phyloP scores from a whole-genome alignment of 2,888 invertebrate genomes.

The Drosophila colorata region DNA sequence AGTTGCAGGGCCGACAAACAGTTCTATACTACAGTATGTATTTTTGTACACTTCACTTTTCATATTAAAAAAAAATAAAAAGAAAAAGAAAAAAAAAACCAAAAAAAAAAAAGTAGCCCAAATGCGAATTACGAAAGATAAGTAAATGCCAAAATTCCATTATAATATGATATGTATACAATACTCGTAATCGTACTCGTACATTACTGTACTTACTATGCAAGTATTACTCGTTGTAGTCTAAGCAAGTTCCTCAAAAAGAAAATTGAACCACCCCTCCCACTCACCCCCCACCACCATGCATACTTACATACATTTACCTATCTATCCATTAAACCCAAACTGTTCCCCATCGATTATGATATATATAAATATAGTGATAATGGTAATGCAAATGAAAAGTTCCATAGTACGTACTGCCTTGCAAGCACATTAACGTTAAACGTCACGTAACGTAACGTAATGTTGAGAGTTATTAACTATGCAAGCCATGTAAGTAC shows the following conservation, averaged over 20 bases:
- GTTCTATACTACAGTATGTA: slow-evolving; percentile 74
- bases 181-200: slow-evolving; percentile 66
- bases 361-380: slow-evolving; percentile 38
- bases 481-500: slow-evolving; percentile 83
- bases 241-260: slow-evolving; percentile 67
- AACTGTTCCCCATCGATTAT: slow-evolving; percentile 30
- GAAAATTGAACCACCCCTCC: slow-evolving; percentile 6
- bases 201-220: slow-evolving; percentile 67
- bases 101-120: slow-evolving; percentile 48
- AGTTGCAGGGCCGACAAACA: slow-evolving; percentile 70
- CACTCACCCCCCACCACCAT: slow-evolving; percentile 15
- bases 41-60: slow-evolving; percentile 72
- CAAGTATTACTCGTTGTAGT: slow-evolving; percentile 77
- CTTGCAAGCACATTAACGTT: slow-evolving; percentile 71
- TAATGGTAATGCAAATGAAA: slow-evolving; percentile 56
- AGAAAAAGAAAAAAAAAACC: slow-evolving; percentile 32
- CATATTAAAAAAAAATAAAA: slow-evolving; percentile 41
- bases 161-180: slow-evolving; percentile 69
- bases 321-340: slow-evolving; percentile 18
- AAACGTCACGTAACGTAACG: slow-evolving; percentile 53
- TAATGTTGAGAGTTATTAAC: slow-evolving; percentile 59
- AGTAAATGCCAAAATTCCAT: slow-evolving; percentile 75
- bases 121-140: slow-evolving; percentile 71
- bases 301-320: slow-evolving; percentile 43
- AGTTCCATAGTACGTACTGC: slow-evolving; percentile 75